Conservation (phyloP, 2,113 vertebrate genomes). For the Plecotus auritus region DNA sequence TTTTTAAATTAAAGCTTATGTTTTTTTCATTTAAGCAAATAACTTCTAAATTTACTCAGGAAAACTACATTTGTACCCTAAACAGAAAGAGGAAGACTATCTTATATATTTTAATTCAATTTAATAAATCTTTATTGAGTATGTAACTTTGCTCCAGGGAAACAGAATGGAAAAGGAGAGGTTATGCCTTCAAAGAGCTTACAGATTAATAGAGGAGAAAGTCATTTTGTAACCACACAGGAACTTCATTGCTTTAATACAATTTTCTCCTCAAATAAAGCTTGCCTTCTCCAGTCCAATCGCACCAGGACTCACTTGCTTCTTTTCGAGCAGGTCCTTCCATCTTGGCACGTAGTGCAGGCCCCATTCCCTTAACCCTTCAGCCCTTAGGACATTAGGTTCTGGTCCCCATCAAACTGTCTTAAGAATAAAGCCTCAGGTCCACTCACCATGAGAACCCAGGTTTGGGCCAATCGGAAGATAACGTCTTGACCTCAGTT, state of each 20-base stretch:
- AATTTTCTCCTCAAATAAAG: not conserved
- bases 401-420: not conserved
- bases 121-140: slow-evolving; percentile 18
- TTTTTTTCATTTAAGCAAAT: slow-evolving; percentile 13
- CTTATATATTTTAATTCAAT: slow-evolving; percentile 13
- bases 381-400: not conserved
- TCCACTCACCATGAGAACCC: not conserved
- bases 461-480: not conserved
- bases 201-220: not conserved
- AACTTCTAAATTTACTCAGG: slow-evolving; percentile 16
- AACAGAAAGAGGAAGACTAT: not conserved
- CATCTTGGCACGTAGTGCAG: not conserved
- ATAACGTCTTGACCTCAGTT: not conserved
- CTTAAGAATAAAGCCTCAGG: not conserved
- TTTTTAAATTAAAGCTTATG: not conserved
- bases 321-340: not conserved
- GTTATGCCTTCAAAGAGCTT: not conserved
- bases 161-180: not conserved
- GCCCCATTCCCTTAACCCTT: not conserved
- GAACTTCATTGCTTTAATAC: not conserved
- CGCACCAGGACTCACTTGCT: not conserved
- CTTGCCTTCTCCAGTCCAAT: not conserved
- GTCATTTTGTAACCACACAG: not conserved
- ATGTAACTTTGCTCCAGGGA: not conserved
- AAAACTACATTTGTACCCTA: not conserved